Evolutionary conservation across 1,140 invertebrate species (phyloP), one percentile per base, ranked within the genome.

Genomic region (Chlorops oryzae): DNA sequence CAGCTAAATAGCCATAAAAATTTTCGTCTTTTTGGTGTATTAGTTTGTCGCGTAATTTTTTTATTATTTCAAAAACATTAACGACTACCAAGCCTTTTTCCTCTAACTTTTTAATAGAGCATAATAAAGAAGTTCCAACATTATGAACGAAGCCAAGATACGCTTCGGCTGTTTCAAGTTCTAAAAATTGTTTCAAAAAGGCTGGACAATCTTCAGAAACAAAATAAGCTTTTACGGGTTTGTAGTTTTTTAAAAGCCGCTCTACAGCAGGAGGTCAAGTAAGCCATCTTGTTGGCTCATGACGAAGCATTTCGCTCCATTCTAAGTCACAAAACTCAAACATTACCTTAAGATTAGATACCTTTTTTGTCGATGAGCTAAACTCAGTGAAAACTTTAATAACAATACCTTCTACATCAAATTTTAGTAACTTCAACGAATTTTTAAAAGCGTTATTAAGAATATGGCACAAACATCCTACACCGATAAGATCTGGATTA

Each of bases 311-410:
- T 23, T 43, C 22, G 27, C 21, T 24, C 41, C 41, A 43, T 23
- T 43, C 41, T n/a, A 43, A 13, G 13, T 44, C 42, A 20, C 42
- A 44, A 32, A 44, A 44, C 20, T 44, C 42, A 32, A 44, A 44
- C 25, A 44, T 25, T 18, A 28, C 42, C 25, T 44, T 44, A 13
- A 44, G 25, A 10, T 32, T 44, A 18, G 42, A 7, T 13, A 27
- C 21, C 32, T 25, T 44, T 17, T 44, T 44, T 18, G 42, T 44
- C 32, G 42, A 44, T 25, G 42, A 17, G 13, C 7, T 17, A 44
- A 44, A 44, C 20, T 45, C 43, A 43, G 24, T 25, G 27, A 43
- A 43, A 43, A 24, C 17, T 25, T 43, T 43, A 7, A 45, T 25
- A 20, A 45, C 27, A 32, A 45, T 45, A 45, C 18, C 35, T 34